Conservation (phyloP, 1,140 invertebrate species). For the Mamestra configurata region DNA sequence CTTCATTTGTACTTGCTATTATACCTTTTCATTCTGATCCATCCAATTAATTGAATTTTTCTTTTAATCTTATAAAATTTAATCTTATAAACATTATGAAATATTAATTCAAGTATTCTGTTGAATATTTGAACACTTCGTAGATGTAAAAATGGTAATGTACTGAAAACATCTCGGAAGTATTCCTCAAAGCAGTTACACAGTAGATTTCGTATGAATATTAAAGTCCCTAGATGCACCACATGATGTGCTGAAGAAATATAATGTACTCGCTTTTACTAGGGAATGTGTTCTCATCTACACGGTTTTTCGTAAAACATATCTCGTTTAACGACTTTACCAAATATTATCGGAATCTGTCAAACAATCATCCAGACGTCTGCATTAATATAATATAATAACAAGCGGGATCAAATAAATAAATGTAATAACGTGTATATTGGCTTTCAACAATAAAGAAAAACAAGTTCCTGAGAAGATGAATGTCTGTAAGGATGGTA, state of each 20-base stretch:
- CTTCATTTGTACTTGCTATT: neutral
- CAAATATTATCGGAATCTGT: neutral
- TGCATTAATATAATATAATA: slow-evolving; percentile 32
- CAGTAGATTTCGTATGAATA: slow-evolving; percentile 43
- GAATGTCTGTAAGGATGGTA: slow-evolving; percentile 42
- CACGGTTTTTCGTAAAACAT: neutral
- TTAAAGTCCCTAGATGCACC: slow-evolving; percentile 38
- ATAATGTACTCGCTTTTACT: neutral
- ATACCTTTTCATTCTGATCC: neutral
- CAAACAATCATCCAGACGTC: neutral
- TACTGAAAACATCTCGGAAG: slow-evolving; percentile 31
- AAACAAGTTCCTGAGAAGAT: slow-evolving; percentile 30
- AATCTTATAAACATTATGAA: neutral
- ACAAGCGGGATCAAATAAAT: slow-evolving; percentile 6
- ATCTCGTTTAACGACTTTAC: neutral
- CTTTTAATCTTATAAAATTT: neutral
- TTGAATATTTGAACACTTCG: neutral
- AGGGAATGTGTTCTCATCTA: neutral
- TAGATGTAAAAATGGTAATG: slow-evolving; percentile 20
- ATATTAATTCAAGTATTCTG: neutral
- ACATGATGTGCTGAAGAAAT: slow-evolving; percentile 3
- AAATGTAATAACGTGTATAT: slow-evolving; percentile 27
- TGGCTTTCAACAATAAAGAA: slow-evolving; percentile 45
- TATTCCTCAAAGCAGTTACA: slow-evolving; percentile 29
- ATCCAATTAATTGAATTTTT: too few species aligned